Conservation (phyloP, 2,113 vertebrate species). For the Procavia capensis region DNA sequence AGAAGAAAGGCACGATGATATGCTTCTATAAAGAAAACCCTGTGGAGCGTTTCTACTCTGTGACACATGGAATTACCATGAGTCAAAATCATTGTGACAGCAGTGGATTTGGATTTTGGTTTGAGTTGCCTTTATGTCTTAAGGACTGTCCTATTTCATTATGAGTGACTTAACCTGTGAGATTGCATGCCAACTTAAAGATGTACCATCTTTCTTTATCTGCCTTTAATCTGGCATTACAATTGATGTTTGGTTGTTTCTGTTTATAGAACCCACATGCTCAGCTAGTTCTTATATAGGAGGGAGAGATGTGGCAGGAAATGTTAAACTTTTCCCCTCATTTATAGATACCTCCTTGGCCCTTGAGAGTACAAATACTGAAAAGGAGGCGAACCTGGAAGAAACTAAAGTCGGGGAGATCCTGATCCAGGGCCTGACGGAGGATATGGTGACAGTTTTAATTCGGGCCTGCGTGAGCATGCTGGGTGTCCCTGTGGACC, state of each 20-base stretch:
- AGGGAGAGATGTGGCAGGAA: not conserved
- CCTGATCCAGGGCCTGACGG: constrained; percentile 93
- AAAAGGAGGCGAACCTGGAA: constrained; percentile 78
- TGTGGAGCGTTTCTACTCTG: not conserved
- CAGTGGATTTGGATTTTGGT: not conserved
- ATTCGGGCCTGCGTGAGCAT: constrained; percentile 96
- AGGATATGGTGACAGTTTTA: constrained; percentile 95
- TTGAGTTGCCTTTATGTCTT: not conserved
- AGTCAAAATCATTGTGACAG: not conserved
- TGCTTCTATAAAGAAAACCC: not conserved
- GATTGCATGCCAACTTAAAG: constrained; percentile 2
- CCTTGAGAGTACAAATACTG: constrained; percentile 71
- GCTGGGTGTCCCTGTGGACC: constrained; percentile 96
- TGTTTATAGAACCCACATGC: not conserved
- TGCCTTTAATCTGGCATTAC: not conserved
- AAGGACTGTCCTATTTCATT: not conserved
- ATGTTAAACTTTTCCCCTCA: constrained; percentile 17
- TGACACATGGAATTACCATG: not conserved
- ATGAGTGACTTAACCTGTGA: not conserved
- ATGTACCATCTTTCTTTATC: not conserved
- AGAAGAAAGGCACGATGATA: not conserved
- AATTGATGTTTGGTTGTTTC: constrained; percentile 41
- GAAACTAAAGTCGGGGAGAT: constrained; percentile 85
- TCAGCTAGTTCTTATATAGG: not conserved
- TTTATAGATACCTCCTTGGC: constrained; percentile 80